Conservation (phyloP, 2,113 vertebrate species). For the Lampris megalopsis region DNA sequence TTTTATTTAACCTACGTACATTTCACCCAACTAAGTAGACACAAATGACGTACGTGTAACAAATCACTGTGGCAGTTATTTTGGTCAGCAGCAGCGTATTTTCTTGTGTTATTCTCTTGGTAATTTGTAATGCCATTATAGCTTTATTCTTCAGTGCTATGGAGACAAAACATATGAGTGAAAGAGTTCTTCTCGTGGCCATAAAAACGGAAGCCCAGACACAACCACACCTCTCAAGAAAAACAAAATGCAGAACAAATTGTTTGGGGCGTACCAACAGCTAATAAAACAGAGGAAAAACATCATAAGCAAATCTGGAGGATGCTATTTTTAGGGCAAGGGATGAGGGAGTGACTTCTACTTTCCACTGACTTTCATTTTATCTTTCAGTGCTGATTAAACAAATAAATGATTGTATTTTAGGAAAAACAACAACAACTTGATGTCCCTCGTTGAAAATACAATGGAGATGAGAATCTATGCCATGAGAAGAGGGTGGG, state of each 20-base stretch:
- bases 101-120: constrained; percentile 5
- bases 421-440: background rate
- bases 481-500: too few species aligned
- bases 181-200: constrained; percentile 22
- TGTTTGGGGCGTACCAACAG: constrained; percentile 42
- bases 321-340: constrained; percentile 5
- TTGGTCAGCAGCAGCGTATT: constrained; percentile 7
- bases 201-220: constrained; percentile 52
- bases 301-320: constrained; percentile 9
- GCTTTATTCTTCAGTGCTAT: constrained; percentile 19
- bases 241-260: constrained; percentile 44
- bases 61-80: background rate
- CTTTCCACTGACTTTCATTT: background rate
- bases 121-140: constrained; percentile 37
- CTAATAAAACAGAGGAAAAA: constrained; percentile 50
- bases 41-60: too few species aligned
- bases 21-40: too few species aligned
- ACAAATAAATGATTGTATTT: constrained; percentile 6
- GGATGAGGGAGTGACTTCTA: constrained; percentile 10
- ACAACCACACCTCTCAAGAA: constrained; percentile 50
- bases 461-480: too few species aligned
- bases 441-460: background rate
- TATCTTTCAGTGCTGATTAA: background rate
- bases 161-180: constrained; percentile 52
- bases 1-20: background rate